These are phyloP conservation scores for Artibeus lituratus DNA, from an alignment of 2,797 vertebrate species.

Conservation along the genomic window DNA sequence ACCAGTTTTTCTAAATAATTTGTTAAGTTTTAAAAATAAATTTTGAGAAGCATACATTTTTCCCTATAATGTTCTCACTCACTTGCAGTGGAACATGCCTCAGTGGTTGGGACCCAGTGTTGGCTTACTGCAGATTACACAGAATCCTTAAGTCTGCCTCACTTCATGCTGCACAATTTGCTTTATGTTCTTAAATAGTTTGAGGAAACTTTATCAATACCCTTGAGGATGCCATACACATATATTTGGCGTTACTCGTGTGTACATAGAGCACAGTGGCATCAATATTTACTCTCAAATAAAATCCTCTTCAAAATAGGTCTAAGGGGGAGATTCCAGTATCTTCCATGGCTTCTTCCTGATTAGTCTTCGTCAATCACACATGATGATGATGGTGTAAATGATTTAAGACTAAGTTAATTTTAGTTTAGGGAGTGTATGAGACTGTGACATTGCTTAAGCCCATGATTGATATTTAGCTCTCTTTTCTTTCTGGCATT, in stretches of 20 bases:
- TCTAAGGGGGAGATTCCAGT: not conserved
- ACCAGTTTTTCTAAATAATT: not conserved
- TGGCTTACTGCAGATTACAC: not conserved
- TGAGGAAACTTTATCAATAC: not conserved
- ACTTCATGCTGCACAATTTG: not conserved
- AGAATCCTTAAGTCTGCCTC: not conserved
- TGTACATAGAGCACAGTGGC: not conserved
- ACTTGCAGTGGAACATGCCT: not conserved
- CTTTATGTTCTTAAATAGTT: slow-evolving; percentile 35
- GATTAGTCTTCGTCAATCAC: slow-evolving; percentile 55
- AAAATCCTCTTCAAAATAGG: not conserved
- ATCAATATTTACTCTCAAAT: slow-evolving; percentile 55
- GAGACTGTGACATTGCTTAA: slow-evolving; percentile 18
- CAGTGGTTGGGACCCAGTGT: not conserved
- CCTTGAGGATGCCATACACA: slow-evolving; percentile 6
- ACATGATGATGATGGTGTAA: slow-evolving; percentile 51
- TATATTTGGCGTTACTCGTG: slow-evolving; percentile 56
- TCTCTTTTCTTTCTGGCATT: not conserved
- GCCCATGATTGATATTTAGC: slow-evolving; percentile 13
- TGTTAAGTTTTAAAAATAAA: not conserved
- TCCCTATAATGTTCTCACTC: not conserved
- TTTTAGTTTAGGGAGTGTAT: slow-evolving; percentile 55
- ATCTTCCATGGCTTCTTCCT: slow-evolving; percentile 7
- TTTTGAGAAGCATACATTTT: not conserved
- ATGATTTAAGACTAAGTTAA: slow-evolving; percentile 60